phyloP scores from a whole-genome alignment of 1,140 invertebrate species.

The Drosophila gunungcola region DNA sequence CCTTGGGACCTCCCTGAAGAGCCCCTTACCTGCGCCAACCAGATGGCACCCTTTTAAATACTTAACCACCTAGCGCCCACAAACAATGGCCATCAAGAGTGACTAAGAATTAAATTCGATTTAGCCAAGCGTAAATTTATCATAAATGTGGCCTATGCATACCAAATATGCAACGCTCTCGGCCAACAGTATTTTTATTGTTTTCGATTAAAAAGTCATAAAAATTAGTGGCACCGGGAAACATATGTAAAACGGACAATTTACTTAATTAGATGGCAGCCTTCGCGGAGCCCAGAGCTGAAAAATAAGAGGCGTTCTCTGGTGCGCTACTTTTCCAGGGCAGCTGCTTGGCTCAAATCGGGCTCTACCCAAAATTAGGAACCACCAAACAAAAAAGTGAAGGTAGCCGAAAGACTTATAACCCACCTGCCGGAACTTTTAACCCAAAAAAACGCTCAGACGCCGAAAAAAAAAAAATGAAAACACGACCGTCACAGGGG shows the following conservation, averaged over 20 bases:
- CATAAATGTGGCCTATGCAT: constrained; percentile 58
- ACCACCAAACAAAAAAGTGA: constrained; percentile 58
- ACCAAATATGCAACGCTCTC: constrained; percentile 30
- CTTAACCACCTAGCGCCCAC: constrained; percentile 8
- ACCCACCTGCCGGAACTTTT: constrained; percentile 76
- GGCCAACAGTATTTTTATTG: constrained; percentile 63
- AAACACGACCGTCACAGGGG: constrained; percentile 37
- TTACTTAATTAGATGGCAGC: constrained; percentile 78
- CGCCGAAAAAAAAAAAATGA: constrained; percentile 1
- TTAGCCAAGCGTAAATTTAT: constrained; percentile 72
- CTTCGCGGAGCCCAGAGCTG: constrained; percentile 9
- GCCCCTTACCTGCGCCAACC: constrained; percentile 32
- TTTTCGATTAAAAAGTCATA: constrained; percentile 80
- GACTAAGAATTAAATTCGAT: constrained; percentile 48
- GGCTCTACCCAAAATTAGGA: constrained; percentile 57
- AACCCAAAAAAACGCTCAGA: constrained; percentile 32
- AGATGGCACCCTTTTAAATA: constrained; percentile 19
- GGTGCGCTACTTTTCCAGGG: constrained; percentile 71
- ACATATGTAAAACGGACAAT: constrained; percentile 81
- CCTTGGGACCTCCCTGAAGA: background rate
- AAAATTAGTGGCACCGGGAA: constrained; percentile 53
- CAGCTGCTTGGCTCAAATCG: constrained; percentile 34
- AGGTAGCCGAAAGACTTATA: constrained; percentile 38
- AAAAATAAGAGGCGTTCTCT: constrained; percentile 66
- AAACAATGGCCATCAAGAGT: constrained; percentile 11